These are phyloP conservation scores for Dioctria rufipes DNA, from an alignment of 2,888 invertebrate genomes.

Conservation along the genomic window DNA sequence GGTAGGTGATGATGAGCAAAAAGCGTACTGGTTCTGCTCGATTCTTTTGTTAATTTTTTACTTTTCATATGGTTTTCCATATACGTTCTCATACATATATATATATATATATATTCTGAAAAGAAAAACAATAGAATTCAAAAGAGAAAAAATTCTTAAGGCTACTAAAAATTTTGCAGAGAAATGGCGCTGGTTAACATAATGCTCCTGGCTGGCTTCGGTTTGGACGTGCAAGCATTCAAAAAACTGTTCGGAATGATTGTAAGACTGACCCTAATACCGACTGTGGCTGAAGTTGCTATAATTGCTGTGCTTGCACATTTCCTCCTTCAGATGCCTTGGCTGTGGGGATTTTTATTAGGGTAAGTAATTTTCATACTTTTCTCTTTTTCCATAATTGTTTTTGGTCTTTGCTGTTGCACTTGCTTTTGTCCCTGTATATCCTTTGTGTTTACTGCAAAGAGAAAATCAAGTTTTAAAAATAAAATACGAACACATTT, in stretches of 20 bases:
- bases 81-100: too few relatives aligned
- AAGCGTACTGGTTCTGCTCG: not conserved
- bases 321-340: constrained; percentile 75
- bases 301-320: constrained; percentile 73
- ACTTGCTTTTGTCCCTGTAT: not conserved
- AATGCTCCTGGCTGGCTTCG: constrained; percentile 77
- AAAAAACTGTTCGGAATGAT: constrained; percentile 74
- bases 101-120: too few relatives aligned
- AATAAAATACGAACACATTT: not conserved
- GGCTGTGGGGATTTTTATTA: constrained; percentile 75
- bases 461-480: not conserved
- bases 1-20: constrained; percentile 66
- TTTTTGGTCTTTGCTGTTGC: constrained; percentile 1
- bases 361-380: constrained; percentile 69
- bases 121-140: too few relatives aligned
- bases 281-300: constrained; percentile 75
- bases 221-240: constrained; percentile 76
- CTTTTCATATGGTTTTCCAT: not conserved
- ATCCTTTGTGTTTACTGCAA: not conserved
- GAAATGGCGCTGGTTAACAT: constrained; percentile 78
- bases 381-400: constrained; percentile 37
- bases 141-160: not conserved
- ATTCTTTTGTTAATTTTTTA: constrained; percentile 16
- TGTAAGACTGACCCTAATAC: constrained; percentile 74
- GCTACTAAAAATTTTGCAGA: constrained; percentile 67